Conservation (phyloP, 1,140 invertebrate genomes). For the Calephelis nemesis region DNA sequence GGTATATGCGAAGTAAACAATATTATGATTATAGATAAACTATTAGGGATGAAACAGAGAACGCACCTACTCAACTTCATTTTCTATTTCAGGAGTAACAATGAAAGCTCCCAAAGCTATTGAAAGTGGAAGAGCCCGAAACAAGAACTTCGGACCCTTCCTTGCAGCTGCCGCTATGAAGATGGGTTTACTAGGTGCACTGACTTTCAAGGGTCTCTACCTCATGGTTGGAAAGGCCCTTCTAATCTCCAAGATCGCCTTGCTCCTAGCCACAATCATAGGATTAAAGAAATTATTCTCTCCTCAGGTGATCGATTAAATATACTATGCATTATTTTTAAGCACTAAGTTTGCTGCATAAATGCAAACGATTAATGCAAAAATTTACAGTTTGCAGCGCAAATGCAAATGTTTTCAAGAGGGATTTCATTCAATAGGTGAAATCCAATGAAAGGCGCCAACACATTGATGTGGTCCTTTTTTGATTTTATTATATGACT, state of each 20-base stretch:
- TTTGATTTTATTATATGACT: no score
- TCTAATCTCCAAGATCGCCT: constrained; percentile 89
- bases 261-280: constrained; percentile 88
- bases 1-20: no score
- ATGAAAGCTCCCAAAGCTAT: constrained; percentile 81
- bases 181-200: constrained; percentile 87
- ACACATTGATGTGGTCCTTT: no score
- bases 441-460: no score
- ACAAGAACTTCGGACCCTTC: constrained; percentile 87
- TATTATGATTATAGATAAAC: no score
- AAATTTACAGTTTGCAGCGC: background rate
- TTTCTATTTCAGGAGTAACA: constrained; percentile 80
- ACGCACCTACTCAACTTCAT: background rate
- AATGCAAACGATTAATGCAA: background rate
- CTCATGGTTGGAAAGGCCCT: constrained; percentile 90
- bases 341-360: no score
- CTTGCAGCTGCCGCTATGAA: constrained; percentile 88
- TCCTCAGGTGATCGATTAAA: constrained; percentile 77
- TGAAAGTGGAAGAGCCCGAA: constrained; percentile 84
- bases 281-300: constrained; percentile 90
- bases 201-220: constrained; percentile 89
- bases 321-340: constrained; percentile 28
- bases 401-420: background rate
- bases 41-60: no score
- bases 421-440: no score